Evolutionary conservation across 2,113 vertebrate species (phyloP).

Genomic region (Sciurus niger): DNA sequence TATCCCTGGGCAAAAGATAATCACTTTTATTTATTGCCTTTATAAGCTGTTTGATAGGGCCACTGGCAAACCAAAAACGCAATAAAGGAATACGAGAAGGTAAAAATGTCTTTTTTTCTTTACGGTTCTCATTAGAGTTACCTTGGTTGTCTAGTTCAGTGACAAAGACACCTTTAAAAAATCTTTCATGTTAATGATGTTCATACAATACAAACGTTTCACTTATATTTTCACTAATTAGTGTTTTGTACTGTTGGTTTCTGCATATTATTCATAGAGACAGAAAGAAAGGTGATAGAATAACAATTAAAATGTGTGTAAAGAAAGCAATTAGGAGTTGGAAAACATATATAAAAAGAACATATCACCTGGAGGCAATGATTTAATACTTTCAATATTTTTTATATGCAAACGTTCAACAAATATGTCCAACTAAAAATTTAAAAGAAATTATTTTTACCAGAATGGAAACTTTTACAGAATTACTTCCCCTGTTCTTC

Average conservation of each 20-base stretch:
- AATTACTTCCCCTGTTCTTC: not conserved
- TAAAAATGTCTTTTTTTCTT: conserved; percentile 70
- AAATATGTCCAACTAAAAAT: not conserved
- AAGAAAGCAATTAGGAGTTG: conserved; percentile 48
- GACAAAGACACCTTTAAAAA: conserved; percentile 81
- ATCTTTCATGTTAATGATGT: conserved; percentile 82
- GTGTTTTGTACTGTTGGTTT: conserved; percentile 68
- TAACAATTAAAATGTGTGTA: conserved; percentile 65
- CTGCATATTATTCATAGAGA: conserved; percentile 74
- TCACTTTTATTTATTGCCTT: conserved; percentile 79
- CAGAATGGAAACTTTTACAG: not conserved
- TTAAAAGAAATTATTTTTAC: not conserved
- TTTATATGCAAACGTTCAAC: not conserved
- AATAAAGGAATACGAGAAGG: conserved; percentile 56
- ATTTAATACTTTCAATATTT: conserved; percentile 51
- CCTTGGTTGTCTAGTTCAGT: conserved; percentile 79
- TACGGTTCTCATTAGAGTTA: conserved; percentile 80
- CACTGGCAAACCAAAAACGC: conserved; percentile 39
- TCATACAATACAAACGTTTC: conserved; percentile 78
- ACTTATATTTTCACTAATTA: conserved; percentile 85
- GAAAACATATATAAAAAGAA: not conserved
- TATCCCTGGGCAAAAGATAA: conserved; percentile 80
- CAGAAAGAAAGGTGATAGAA: conserved; percentile 58
- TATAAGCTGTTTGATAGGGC: conserved; percentile 80
- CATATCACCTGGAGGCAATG: not conserved